phyloP scores from a whole-genome alignment of 2,113 vertebrate genomes.

The Pseudois nayaur region DNA sequence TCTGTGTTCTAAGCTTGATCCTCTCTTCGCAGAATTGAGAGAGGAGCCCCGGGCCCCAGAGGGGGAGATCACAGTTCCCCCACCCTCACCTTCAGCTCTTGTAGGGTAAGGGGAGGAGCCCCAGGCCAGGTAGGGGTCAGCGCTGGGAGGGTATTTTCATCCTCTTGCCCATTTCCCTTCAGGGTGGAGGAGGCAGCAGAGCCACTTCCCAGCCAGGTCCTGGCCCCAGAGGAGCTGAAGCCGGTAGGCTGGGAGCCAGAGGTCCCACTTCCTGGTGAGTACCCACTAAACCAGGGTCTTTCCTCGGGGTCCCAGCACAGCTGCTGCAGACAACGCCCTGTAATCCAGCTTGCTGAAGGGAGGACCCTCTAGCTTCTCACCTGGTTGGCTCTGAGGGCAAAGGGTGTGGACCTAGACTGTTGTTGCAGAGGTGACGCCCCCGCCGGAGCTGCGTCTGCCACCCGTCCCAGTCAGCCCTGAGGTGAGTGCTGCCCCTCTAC shows the following conservation, averaged over 20 bases:
- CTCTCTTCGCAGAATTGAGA: constrained; percentile 35
- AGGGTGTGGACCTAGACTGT: neutral
- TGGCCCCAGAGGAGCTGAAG: constrained; percentile 11
- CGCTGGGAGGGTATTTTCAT: neutral
- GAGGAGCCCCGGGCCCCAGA: constrained; percentile 60
- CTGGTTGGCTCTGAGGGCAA: neutral
- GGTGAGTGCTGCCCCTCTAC: constrained; percentile 42
- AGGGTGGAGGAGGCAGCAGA: constrained; percentile 46
- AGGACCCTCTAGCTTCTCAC: neutral
- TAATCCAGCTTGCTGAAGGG: neutral
- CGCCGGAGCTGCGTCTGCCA: constrained; percentile 56
- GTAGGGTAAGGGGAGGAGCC: constrained; percentile 48
- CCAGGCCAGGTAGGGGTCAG: neutral
- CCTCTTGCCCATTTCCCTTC: neutral
- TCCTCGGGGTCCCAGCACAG: neutral
- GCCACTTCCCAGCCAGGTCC: neutral
- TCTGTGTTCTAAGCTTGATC: neutral
- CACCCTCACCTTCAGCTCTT: constrained; percentile 32
- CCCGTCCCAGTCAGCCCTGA: constrained; percentile 45
- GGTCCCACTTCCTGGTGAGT: constrained; percentile 45
- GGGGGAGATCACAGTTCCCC: neutral
- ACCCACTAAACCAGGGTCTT: neutral
- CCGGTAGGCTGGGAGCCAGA: neutral
- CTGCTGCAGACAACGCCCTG: neutral
- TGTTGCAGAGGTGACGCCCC: constrained; percentile 58